Evolutionary conservation across 2,113 vertebrate species (phyloP), one percentile per base, ranked within the genome.

Genomic region (Ciconia boyciana): DNA sequence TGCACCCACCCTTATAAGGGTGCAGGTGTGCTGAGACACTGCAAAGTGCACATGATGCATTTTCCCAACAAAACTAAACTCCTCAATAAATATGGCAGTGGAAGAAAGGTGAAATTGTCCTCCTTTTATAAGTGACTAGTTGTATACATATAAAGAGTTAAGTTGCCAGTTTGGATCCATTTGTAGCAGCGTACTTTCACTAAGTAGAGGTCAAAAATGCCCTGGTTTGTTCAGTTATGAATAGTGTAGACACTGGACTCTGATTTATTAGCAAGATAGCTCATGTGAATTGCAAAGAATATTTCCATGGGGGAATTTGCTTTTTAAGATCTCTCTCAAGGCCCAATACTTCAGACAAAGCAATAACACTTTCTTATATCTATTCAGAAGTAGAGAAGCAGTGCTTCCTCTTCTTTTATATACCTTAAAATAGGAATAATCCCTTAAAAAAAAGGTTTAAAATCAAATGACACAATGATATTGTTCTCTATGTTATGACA

Each of bases 321-420:
- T 36, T 92, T 87, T 84, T 76, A 89, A 68, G 55, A 41, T 78
- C 24, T 65, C 17, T 84, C 48, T 78, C 26, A 87, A 84, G 82
- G 26, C 3, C 31, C 41, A 68, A 0, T 69, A 76, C 5, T 76
- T 94, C 75, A 81, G 46, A 62, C 14, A 88, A 85, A 93, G 10
- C 8, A 83, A 28, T 83, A 86, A 34, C 9, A 48, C 70, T 78
- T 78, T 78, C 29, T 66, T 66, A 43, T 34, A 78, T 31, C 9
- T 13, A 68, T 75, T 84, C 52, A 87, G 65, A 89, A 43, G 17
- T 7, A 74, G n/a, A 89, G 22, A 74, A 94, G 34, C 13, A 49
- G 13, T 19, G 7, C 4, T 84, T 71, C 34, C 10, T 68, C 60
- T 79, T 55, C 39, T 90, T 87, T 76, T 54, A 66, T 24, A 44